Conservation (phyloP, 1,140 invertebrate genomes). For the Zaprionus davidi region DNA sequence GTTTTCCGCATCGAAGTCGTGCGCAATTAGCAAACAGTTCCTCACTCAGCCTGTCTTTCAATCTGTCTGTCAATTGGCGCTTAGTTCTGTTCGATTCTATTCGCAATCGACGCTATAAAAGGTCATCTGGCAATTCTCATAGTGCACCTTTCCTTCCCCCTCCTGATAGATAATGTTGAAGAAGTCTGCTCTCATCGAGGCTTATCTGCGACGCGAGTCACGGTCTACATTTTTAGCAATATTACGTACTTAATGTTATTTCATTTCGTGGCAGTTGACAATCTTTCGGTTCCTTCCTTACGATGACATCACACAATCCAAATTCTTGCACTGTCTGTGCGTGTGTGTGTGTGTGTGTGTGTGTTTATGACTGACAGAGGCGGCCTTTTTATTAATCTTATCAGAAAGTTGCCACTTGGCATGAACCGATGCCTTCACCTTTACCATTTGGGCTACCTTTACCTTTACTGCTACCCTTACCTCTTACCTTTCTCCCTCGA, state of each 20-base stretch:
- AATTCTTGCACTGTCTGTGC: conserved; percentile 38
- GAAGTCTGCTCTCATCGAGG: conserved; percentile 44
- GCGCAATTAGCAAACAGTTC: conserved; percentile 69
- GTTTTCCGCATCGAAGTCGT: conserved; percentile 70
- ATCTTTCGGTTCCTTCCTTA: conserved; percentile 28
- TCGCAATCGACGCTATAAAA: conserved; percentile 57
- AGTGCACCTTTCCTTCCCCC: conserved; percentile 12
- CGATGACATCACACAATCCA: conserved; percentile 67
- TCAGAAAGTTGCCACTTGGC: conserved; percentile 63
- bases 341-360: conserved; percentile 16
- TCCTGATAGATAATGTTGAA: conserved; percentile 10
- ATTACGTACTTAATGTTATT: conserved; percentile 34
- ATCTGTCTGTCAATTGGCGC: conserved; percentile 14
- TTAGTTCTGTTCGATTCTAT: conserved; percentile 23
- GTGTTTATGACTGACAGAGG: conserved; percentile 17
- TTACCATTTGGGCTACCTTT: conserved; percentile 51
- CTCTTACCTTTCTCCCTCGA: conserved; percentile 23
- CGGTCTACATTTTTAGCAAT: conserved; percentile 35
- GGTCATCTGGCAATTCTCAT: conserved; percentile 48
- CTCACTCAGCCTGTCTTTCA: conserved; percentile 25
- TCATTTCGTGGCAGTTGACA: conserved; percentile 42
- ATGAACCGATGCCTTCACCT: conserved; percentile 32
- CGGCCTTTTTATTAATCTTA: conserved; percentile 75
- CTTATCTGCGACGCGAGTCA: conserved; percentile 52
- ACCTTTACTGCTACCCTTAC: conserved; percentile 33